Evolutionary conservation across 2,888 invertebrate species (phyloP).

Genomic region (Colostygia pectinataria): DNA sequence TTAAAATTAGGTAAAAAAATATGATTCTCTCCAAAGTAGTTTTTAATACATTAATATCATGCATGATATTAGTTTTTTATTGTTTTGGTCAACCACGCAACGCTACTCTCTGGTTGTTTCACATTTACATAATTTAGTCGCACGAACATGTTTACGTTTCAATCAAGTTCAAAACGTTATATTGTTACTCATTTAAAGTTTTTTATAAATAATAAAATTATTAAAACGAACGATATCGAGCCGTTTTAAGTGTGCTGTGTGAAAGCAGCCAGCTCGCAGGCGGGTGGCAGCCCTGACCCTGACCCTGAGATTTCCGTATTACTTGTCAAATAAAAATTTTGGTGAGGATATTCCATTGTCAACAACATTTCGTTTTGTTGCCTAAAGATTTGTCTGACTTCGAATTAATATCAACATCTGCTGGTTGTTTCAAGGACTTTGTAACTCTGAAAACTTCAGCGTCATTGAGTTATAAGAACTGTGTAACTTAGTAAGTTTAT

Average conservation of each 20-base stretch:
- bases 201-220: too few relatives aligned
- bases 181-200: too few relatives aligned
- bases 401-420: neutral
- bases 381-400: neutral
- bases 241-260: neutral
- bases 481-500: neutral
- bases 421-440: neutral
- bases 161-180: too few relatives aligned
- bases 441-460: neutral
- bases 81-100: too few relatives aligned
- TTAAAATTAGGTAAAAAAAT: too few relatives aligned
- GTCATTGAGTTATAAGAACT: neutral
- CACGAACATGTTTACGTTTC: too few relatives aligned
- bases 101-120: too few relatives aligned
- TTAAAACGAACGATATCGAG: too few relatives aligned
- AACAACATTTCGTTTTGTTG: constrained; percentile 18
- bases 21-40: too few relatives aligned
- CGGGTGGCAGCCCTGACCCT: neutral
- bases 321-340: constrained; percentile 8
- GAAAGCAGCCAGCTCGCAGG: neutral
- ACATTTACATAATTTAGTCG: too few relatives aligned
- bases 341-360: constrained; percentile 13
- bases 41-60: too few relatives aligned
- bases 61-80: too few relatives aligned
- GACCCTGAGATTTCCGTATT: neutral